A percentile compares a stretch with the other conserved stretches of the same genome.
These are phyloP conservation scores for Chlamydotis undulata DNA, from an alignment of 2,113 vertebrate species.

Conservation along the genomic window DNA sequence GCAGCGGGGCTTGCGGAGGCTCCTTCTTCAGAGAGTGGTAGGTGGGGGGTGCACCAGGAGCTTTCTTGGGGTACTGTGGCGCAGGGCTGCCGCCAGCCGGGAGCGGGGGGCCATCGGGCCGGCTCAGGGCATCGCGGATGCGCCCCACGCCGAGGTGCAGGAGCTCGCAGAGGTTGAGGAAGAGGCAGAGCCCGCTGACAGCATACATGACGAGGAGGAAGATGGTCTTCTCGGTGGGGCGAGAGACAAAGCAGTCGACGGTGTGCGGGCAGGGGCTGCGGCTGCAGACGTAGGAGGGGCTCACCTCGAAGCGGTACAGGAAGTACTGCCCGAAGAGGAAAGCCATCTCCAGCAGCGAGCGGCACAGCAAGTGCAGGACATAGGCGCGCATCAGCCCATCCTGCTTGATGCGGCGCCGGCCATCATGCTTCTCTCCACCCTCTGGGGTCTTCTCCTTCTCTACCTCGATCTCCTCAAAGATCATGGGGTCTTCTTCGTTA, in stretches of 20 bases:
- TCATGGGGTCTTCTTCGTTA: conserved; percentile 88
- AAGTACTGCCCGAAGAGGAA: conserved; percentile 88
- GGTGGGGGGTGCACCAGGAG: conserved; percentile 77
- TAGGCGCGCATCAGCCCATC: conserved; percentile 90
- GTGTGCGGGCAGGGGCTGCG: conserved; percentile 86
- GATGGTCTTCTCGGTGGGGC: conserved; percentile 90
- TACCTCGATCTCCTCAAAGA: conserved; percentile 81
- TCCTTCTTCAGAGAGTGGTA: conserved; percentile 83
- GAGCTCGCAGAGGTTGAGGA: conserved; percentile 85
- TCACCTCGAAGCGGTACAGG: conserved; percentile 85
- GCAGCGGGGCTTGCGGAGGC: conserved; percentile 58
- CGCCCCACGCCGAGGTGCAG: conserved; percentile 82
- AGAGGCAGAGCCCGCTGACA: conserved; percentile 84
- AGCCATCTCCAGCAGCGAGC: conserved; percentile 78
- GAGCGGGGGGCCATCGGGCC: not conserved
- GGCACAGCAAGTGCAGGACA: conserved; percentile 82
- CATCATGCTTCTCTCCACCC: conserved; percentile 56
- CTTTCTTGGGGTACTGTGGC: conserved; percentile 6
- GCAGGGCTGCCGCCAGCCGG: accelerated
- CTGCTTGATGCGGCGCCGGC: conserved; percentile 82
- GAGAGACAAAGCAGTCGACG: conserved; percentile 89
- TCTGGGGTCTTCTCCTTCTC: conserved; percentile 75
- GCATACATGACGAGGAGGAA: conserved; percentile 90
- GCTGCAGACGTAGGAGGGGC: conserved; percentile 81
- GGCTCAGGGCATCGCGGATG: conserved; percentile 79